These are phyloP conservation scores for Pheucticus melanocephalus DNA, from an alignment of 2,113 vertebrate species.

Conservation along the genomic window DNA sequence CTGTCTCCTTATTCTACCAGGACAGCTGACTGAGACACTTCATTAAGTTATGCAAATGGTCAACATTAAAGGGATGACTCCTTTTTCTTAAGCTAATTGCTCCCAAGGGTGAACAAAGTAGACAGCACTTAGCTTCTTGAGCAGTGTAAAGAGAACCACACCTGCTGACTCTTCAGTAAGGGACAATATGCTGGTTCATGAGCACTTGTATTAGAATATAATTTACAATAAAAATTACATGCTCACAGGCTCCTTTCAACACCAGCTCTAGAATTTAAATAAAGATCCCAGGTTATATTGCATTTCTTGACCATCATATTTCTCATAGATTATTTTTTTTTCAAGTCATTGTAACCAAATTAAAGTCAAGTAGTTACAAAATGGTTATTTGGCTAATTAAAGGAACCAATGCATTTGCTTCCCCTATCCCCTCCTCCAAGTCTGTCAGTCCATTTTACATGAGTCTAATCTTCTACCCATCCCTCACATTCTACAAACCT, in stretches of 20 bases:
- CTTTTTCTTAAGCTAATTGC: not conserved
- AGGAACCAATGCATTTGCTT: not conserved
- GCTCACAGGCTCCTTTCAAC: not conserved
- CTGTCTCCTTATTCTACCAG: not conserved
- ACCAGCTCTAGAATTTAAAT: not conserved
- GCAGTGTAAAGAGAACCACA: not conserved
- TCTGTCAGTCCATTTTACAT: not conserved
- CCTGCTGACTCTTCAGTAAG: not conserved
- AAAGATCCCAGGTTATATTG: not conserved
- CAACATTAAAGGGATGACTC: not conserved
- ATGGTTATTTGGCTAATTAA: not conserved
- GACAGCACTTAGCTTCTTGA: not conserved
- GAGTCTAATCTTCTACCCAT: not conserved
- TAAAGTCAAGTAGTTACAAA: not conserved
- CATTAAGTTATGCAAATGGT: not conserved
- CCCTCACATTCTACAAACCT: not conserved
- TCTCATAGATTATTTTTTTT: not conserved
- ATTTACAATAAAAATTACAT: not conserved
- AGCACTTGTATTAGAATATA: not conserved
- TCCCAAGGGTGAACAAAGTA: not conserved
- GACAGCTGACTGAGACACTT: not conserved
- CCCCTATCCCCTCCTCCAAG: not conserved
- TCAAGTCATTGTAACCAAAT: not conserved
- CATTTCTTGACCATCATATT: not conserved
- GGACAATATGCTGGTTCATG: not conserved